Evolutionary conservation across 1,140 invertebrate genomes (phyloP), one percentile per base, ranked within the genome.

Genomic region (Mactra quadrangularis): DNA sequence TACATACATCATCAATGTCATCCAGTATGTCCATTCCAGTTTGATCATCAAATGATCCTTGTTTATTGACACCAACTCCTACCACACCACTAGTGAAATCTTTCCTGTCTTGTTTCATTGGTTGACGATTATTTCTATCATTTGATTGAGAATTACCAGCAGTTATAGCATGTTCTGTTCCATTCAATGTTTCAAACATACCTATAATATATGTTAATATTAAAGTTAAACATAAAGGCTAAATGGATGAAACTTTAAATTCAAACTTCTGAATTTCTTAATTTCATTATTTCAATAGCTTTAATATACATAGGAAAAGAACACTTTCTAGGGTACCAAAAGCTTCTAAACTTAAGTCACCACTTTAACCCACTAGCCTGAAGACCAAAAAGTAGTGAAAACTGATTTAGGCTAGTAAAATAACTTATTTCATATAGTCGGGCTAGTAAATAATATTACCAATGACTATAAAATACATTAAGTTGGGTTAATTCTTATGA

Each of bases 151-250:
- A 83, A 47, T 86, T 86, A 52, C 86, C 84, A 35, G 82, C 83
- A 35, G 68, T 86, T n/a, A 86, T 74, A n/a, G 87, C 83, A 82
- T 85, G 83, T 33, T 87, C 87, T 55, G 75, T 53, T 52, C 87
- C 87, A 79, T 85, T 84, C 74, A 78, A 82, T 57, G 81, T 87
- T 55, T 88, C 86, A 83, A 89, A 88, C 87, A 88, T 89, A 57
- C 87, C 87, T 89, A 59, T 4, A 85, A 78, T 7, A 41, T 7
- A 41, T 41, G n/a, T n/a, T n/a, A n/a, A n/a, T n/a, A n/a, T n/a
- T n/a, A n/a, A 53, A 25, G 50, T 53, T 19, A 53, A 53, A 1
- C 19, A 60, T 17, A 31, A 60, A 60, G 59, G n/a, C 29, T 1
- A 1, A 27, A 60, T 3, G 29, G 13, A 60, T 60, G 31, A 27